Evolutionary conservation across 1,140 invertebrate species (phyloP).

Genomic region (Pantala flavescens): DNA sequence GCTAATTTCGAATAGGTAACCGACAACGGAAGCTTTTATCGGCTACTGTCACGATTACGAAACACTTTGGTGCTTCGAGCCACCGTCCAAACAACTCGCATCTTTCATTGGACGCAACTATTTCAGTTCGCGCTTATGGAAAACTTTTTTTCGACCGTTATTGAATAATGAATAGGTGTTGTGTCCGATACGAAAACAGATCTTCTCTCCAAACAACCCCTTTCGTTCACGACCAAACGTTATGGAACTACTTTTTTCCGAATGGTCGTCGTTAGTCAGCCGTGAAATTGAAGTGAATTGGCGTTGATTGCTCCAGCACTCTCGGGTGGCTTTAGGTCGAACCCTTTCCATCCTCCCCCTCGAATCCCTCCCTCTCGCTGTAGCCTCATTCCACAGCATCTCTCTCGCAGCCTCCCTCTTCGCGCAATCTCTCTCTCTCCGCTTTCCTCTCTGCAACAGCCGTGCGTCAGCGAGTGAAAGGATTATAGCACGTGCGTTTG

Average conservation of each 20-base stretch:
- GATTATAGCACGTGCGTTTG: neutral
- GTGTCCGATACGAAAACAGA: no score
- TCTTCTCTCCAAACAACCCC: no score
- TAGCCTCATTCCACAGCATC: slow-evolving; percentile 21
- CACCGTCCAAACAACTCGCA: no score
- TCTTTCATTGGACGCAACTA: no score
- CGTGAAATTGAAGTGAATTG: slow-evolving; percentile 3
- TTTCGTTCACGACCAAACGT: no score
- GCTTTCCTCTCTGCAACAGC: slow-evolving; percentile 16
- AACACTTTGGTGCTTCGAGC: no score
- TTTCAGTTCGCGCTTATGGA: no score
- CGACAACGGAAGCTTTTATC: no score
- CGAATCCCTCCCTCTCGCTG: slow-evolving; percentile 20
- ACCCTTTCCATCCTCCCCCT: slow-evolving; percentile 33
- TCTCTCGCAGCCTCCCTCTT: slow-evolving; percentile 21
- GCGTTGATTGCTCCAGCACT: neutral
- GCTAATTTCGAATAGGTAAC: no score
- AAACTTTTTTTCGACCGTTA: no score
- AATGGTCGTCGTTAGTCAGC: neutral
- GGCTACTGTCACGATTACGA: no score
- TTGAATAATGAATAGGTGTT: no score
- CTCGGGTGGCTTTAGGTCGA: slow-evolving; percentile 29
- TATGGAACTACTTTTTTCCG: neutral
- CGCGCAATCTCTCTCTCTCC: slow-evolving; percentile 13
- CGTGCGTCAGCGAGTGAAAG: slow-evolving; percentile 11